Evolutionary conservation across 2,888 invertebrate genomes (phyloP), one percentile per base, ranked within the genome.

Genomic region (Salpingus planirostris): DNA sequence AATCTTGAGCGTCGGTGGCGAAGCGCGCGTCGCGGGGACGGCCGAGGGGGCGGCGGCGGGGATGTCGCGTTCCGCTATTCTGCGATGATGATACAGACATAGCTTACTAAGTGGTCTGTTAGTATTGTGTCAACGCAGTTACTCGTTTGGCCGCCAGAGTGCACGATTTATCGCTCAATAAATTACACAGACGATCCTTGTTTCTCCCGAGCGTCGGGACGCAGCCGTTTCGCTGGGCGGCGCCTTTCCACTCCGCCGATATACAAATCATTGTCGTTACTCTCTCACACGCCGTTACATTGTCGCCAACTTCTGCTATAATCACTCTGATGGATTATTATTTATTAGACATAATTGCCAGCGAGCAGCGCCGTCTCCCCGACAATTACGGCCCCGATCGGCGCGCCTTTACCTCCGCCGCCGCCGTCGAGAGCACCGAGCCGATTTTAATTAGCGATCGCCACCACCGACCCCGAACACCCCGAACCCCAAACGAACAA

Each of bases 141-240:
- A 59, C 60, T 58, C 59, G 59, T 60, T 60, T 58, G 55, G 55
- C 61, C 61, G 62, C 59, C 60, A 61, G 62, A 61, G 62, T 58
- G 60, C 60, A 62, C 60, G 57, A 62, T 63, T 62, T 63, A 63
- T 62, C 63, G 63, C 62, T 63, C 63, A 62, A 63, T 63, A 63
- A 62, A 62, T 63, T 62, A 63, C 58, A 48, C 44, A 47, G 46
- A 49, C 52, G 46, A 41, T 60, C 60, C 57, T 58, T 57, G 57
- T 59, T 56, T 54, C 35, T 36, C 55, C 44, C 54, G 49, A 43
- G 49, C 46, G 44, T 38, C 42, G 36, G 38, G 42, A 45, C 44
- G 46, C 36, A 34, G 14, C 24, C 40, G 30, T 46, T 40, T 38
- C 36, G 30, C 29, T 42, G 36, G 37, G 39, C 40, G 42, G 41